Evolutionary conservation across 2,797 vertebrate genomes (phyloP).

Genomic region (Catostomus latipinnis): DNA sequence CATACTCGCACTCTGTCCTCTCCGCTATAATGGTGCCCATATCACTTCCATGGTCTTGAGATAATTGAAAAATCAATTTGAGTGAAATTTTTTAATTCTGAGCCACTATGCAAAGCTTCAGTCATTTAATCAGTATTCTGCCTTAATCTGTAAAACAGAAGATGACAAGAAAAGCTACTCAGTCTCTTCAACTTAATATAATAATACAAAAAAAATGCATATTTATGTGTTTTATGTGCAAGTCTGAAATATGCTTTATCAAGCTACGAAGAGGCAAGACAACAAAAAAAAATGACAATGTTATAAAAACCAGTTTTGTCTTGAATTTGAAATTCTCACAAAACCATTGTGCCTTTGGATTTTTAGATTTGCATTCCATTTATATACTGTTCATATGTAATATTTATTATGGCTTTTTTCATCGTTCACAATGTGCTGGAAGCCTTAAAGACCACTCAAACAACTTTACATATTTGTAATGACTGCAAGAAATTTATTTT

Average conservation of each 20-base stretch:
- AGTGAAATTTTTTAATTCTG: slow-evolving; percentile 44
- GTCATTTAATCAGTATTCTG: slow-evolving; percentile 6
- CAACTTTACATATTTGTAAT: slow-evolving; percentile 51
- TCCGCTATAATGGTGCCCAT: slow-evolving; percentile 12
- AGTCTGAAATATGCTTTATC: background rate
- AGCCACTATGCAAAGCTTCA: slow-evolving; percentile 20
- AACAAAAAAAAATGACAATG: slow-evolving; percentile 23
- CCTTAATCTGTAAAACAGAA: background rate
- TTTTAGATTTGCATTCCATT: slow-evolving; percentile 41
- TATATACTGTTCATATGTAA: slow-evolving; percentile 32
- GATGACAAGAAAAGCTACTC: background rate
- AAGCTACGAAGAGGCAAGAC: background rate
- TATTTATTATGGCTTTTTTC: slow-evolving; percentile 44
- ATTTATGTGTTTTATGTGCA: background rate
- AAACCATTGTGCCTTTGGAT: slow-evolving; percentile 53
- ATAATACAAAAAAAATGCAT: background rate
- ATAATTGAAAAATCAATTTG: slow-evolving; percentile 57
- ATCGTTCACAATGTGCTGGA: slow-evolving; percentile 42
- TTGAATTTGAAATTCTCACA: slow-evolving; percentile 27
- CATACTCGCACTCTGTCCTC: background rate
- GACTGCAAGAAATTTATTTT: slow-evolving; percentile 48
- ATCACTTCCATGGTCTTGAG: slow-evolving; percentile 23
- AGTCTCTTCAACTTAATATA: too few species aligned
- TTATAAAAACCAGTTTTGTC: slow-evolving; percentile 52
- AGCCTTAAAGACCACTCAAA: slow-evolving; percentile 54